Conservation (phyloP, 2,113 vertebrate species). For the Peucedramus taeniatus region DNA sequence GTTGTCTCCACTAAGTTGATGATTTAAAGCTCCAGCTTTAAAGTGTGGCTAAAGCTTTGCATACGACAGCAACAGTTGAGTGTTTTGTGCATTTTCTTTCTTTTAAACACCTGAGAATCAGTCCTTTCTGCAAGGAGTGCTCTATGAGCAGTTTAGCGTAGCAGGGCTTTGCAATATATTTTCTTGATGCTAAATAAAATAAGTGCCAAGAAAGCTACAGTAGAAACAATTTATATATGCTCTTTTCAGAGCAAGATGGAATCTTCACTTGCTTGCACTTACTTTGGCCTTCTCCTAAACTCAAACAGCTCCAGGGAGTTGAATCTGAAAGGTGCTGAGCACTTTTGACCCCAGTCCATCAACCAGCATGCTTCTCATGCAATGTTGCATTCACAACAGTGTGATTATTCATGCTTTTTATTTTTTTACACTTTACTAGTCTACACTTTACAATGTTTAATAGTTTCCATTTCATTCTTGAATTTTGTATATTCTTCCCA, state of each 20-base stretch:
- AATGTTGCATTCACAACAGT: background rate
- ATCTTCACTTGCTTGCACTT: background rate
- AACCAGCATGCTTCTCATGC: background rate
- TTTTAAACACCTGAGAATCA: background rate
- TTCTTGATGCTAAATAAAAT: background rate
- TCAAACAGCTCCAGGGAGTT: background rate
- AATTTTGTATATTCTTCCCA: background rate
- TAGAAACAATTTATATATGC: background rate
- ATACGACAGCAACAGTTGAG: background rate
- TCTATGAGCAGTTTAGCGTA: background rate
- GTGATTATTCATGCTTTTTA: background rate
- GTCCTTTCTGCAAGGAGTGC: background rate
- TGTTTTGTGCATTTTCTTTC: background rate
- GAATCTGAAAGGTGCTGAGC: background rate
- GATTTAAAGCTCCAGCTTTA: background rate
- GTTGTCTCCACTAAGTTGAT: background rate
- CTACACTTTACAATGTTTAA: background rate
- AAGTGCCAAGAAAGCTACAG: background rate
- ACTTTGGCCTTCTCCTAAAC: background rate
- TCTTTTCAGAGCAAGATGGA: background rate
- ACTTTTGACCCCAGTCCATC: background rate
- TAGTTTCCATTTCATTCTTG: background rate
- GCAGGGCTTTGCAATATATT: background rate
- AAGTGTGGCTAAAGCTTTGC: background rate
- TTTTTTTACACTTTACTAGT: background rate